Conservation (phyloP, 1,140 invertebrate genomes). For the Drosophila subpulchrella region DNA sequence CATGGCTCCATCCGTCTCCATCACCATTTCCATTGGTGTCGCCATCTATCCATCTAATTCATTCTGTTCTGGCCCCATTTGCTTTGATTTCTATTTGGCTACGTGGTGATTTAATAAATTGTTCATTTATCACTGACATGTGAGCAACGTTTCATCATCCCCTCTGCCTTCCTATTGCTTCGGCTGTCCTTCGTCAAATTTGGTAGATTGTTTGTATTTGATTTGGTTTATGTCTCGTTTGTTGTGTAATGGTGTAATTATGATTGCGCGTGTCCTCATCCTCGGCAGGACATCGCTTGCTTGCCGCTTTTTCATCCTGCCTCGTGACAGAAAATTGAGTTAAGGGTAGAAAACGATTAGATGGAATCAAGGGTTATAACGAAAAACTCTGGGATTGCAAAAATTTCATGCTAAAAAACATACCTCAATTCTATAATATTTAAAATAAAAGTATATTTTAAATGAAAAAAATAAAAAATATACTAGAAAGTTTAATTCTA, state of each 20-base stretch:
- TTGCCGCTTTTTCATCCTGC: constrained; percentile 11
- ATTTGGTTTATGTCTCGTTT: constrained; percentile 29
- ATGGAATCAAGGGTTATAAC: neutral
- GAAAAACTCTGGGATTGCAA: neutral
- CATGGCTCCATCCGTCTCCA: constrained; percentile 31
- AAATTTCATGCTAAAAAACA: no score
- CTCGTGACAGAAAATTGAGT: constrained; percentile 16
- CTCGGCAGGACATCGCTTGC: constrained; percentile 29
- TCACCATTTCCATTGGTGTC: constrained; percentile 36
- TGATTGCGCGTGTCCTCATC: constrained; percentile 48
- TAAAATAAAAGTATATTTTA: neutral
- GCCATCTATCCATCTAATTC: constrained; percentile 56
- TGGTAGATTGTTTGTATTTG: constrained; percentile 51
- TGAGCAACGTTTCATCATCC: constrained; percentile 49
- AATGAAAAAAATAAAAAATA: neutral
- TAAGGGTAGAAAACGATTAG: constrained; percentile 7
- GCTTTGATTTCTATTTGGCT: constrained; percentile 65
- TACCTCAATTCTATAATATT: no score
- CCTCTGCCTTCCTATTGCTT: neutral
- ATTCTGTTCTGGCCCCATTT: constrained; percentile 52
- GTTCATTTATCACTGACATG: constrained; percentile 75
- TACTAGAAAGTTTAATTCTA: no score
- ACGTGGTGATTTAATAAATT: constrained; percentile 72
- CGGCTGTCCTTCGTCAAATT: constrained; percentile 39
- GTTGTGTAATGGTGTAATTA: constrained; percentile 62